A percentile compares a stretch with the other conserved stretches of the same genome.
Conservation (phyloP, 2,113 vertebrate genomes). For the Pleuronectes platessa region DNA sequence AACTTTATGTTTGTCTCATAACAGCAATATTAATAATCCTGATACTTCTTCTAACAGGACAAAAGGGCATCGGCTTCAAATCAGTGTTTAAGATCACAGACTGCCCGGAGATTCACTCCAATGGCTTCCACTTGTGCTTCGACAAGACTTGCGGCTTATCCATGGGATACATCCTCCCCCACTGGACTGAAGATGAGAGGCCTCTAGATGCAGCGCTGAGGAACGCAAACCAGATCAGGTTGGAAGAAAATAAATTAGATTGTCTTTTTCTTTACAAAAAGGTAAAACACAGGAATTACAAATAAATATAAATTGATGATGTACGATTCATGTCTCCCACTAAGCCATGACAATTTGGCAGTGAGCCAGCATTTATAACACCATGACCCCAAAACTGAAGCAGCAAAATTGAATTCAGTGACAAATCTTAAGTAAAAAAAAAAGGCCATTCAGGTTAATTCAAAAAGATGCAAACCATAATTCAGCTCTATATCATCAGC, state of each 20-base stretch:
- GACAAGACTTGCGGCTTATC: constrained; percentile 79
- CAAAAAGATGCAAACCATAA: too few species aligned
- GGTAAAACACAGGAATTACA: too few species aligned
- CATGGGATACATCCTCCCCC: constrained; percentile 86
- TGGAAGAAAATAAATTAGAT: background rate
- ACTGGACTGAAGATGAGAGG: constrained; percentile 80
- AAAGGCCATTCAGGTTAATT: too few species aligned
- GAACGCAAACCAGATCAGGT: constrained; percentile 72
- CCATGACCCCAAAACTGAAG: too few species aligned
- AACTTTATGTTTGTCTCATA: background rate
- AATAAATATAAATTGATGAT: too few species aligned
- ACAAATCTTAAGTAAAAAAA: too few species aligned
- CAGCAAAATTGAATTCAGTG: too few species aligned
- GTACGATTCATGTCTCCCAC: too few species aligned
- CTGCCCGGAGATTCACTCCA: constrained; percentile 86
- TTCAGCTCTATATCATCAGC: too few species aligned
- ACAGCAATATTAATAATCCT: background rate
- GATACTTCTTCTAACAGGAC: constrained; percentile 67
- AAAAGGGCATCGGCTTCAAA: constrained; percentile 87
- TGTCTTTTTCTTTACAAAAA: too few species aligned
- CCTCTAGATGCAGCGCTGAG: constrained; percentile 51
- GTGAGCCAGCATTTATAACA: too few species aligned
- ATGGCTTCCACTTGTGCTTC: constrained; percentile 82
- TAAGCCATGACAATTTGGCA: too few species aligned
- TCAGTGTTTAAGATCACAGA: constrained; percentile 86